Percentiles rank a stretch among this genome's conserved stretches.
Evolutionary conservation across 2,113 vertebrate species (phyloP).

Genomic region (Hystrix brachyura): DNA sequence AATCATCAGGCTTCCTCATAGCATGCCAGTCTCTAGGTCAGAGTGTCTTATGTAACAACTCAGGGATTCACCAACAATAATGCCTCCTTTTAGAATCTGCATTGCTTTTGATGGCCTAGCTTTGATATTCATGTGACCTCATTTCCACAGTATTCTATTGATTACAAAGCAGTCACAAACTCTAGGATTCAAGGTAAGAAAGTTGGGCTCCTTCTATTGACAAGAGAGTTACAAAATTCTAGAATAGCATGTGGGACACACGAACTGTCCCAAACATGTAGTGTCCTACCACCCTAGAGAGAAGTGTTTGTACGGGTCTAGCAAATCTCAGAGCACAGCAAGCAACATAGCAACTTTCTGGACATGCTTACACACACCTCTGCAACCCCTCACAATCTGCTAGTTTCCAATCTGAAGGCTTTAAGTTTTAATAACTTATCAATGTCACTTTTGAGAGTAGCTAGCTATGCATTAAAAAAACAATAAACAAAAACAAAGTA

Average conservation of each 20-base stretch:
- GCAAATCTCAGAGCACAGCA: neutral
- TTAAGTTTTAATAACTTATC: slow-evolving; percentile 67
- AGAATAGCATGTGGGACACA: neutral
- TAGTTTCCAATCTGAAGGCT: neutral
- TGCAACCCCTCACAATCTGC: neutral
- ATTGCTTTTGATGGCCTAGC: neutral
- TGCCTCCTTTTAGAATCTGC: neutral
- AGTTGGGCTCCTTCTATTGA: neutral
- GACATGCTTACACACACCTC: neutral
- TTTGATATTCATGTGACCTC: neutral
- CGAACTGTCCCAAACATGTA: neutral
- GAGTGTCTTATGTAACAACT: neutral
- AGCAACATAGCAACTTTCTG: neutral
- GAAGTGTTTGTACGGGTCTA: neutral
- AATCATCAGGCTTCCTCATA: neutral
- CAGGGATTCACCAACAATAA: neutral
- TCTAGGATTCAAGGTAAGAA: neutral
- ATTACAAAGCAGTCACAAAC: neutral
- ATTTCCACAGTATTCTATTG: neutral
- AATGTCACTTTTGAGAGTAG: slow-evolving; percentile 56
- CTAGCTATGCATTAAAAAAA: neutral
- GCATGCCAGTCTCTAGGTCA: neutral
- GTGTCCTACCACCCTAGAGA: neutral
- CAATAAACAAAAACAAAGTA: slow-evolving; percentile 30
- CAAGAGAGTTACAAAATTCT: neutral